Evolutionary conservation across 92 coral and sea anemone species (phyloP).

Genomic region (Desmophyllum pertusum): DNA sequence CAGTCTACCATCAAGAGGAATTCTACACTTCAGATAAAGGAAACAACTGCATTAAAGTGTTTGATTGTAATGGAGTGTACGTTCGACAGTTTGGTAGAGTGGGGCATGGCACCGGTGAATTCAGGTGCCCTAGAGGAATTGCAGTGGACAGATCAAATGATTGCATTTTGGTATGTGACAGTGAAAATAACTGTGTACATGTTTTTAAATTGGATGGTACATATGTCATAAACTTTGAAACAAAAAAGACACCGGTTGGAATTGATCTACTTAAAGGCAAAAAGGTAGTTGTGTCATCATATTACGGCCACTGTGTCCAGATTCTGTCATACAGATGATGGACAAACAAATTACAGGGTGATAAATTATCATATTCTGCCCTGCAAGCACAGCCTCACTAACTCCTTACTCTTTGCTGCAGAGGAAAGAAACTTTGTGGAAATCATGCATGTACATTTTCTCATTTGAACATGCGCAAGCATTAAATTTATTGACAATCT

Average conservation of each 20-base stretch:
- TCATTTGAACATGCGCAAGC: not conserved
- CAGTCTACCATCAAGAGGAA: conserved; percentile 71
- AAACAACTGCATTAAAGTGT: conserved; percentile 81
- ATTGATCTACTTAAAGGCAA: conserved; percentile 59
- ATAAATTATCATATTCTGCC: no score
- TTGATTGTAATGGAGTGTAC: conserved; percentile 74
- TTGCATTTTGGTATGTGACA: conserved; percentile 76
- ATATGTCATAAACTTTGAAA: conserved; percentile 64
- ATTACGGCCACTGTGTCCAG: conserved; percentile 76
- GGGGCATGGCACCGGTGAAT: conserved; percentile 76
- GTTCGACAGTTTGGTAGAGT: conserved; percentile 88
- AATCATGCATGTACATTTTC: no score
- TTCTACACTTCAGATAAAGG: conserved; percentile 78
- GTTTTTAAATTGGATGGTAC: conserved; percentile 72
- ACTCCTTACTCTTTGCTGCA: no score
- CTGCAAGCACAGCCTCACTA: no score
- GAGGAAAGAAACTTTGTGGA: no score
- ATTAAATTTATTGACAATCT: not conserved
- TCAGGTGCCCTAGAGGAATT: conserved; percentile 84
- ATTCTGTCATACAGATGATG: conserved; percentile 57
- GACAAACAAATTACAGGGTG: not conserved
- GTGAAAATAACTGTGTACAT: conserved; percentile 74
- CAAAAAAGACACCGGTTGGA: conserved; percentile 85
- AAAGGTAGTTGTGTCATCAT: conserved; percentile 76
- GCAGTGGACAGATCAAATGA: conserved; percentile 67